Evolutionary conservation across 2,888 invertebrate species (phyloP).

Genomic region (Choristoneura rosaceana): DNA sequence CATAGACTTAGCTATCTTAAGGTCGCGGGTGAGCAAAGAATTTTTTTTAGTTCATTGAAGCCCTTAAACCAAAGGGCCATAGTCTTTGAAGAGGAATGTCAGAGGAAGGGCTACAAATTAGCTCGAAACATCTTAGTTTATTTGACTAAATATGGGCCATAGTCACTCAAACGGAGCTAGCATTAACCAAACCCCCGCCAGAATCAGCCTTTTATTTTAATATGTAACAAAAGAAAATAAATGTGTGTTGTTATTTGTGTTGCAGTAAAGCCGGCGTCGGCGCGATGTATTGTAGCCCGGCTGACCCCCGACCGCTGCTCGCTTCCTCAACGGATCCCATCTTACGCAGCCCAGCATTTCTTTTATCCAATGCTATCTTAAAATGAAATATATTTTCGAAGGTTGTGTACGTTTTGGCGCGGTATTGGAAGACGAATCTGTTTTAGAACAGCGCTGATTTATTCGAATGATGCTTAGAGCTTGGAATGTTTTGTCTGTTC

Average conservation of each 20-base stretch:
- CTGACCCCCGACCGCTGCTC: constrained; percentile 44
- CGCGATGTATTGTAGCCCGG: constrained; percentile 47
- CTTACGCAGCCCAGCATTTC: constrained; percentile 45
- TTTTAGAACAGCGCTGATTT: background rate
- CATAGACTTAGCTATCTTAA: no score
- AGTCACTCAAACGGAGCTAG: no score
- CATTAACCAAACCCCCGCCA: background rate
- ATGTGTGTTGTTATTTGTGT: constrained; percentile 13
- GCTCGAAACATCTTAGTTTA: no score
- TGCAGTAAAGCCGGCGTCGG: constrained; percentile 1
- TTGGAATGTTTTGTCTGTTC: background rate
- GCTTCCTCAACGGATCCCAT: constrained; percentile 49
- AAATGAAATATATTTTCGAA: background rate
- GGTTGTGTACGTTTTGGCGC: background rate
- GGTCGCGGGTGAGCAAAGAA: no score
- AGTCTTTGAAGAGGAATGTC: no score
- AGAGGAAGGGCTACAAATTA: no score
- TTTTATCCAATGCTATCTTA: constrained; percentile 35
- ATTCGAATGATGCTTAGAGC: background rate
- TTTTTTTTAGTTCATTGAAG: no score
- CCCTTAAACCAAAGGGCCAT: no score
- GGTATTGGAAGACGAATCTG: background rate
- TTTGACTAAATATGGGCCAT: no score
- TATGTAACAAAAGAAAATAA: constrained; percentile 12
- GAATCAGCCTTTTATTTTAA: constrained; percentile 4